Evolutionary conservation across 2,113 vertebrate genomes (phyloP).

Genomic region (Scophthalmus maximus): DNA sequence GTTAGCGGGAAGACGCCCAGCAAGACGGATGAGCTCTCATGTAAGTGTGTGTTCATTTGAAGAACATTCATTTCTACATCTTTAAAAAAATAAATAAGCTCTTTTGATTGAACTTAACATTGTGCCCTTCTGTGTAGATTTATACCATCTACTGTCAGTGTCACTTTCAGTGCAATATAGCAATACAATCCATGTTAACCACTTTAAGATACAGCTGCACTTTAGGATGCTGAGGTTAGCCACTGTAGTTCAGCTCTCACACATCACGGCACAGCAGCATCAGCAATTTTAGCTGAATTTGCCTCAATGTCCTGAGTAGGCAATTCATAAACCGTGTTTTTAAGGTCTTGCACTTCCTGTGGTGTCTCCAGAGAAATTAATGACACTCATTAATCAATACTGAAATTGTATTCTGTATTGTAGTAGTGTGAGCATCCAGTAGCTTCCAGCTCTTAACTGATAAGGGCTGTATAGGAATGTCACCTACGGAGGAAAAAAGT

Average conservation of each 20-base stretch:
- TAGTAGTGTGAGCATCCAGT: neutral
- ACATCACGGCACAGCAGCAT: neutral
- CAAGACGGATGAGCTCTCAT: slow-evolving; percentile 85
- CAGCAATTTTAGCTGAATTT: slow-evolving; percentile 20
- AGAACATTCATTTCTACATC: neutral
- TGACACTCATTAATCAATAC: slow-evolving; percentile 27
- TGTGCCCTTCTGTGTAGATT: neutral
- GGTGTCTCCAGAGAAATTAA: slow-evolving; percentile 29
- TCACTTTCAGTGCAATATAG: neutral
- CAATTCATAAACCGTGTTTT: slow-evolving; percentile 1
- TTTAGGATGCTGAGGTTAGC: neutral
- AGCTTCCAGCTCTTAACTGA: neutral
- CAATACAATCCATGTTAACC: neutral
- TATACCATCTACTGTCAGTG: neutral
- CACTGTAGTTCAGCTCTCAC: neutral
- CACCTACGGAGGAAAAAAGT: neutral
- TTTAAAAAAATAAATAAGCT: neutral
- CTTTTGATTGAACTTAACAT: neutral
- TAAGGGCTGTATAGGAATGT: neutral
- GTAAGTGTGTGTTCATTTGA: slow-evolving; percentile 62
- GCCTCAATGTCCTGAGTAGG: neutral
- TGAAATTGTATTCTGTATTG: neutral
- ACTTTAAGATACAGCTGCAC: neutral
- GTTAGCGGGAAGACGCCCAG: slow-evolving; percentile 87
- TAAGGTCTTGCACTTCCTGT: slow-evolving; percentile 8